Conservation (phyloP, 2,797 vertebrate genomes). For the Columba guinea region DNA sequence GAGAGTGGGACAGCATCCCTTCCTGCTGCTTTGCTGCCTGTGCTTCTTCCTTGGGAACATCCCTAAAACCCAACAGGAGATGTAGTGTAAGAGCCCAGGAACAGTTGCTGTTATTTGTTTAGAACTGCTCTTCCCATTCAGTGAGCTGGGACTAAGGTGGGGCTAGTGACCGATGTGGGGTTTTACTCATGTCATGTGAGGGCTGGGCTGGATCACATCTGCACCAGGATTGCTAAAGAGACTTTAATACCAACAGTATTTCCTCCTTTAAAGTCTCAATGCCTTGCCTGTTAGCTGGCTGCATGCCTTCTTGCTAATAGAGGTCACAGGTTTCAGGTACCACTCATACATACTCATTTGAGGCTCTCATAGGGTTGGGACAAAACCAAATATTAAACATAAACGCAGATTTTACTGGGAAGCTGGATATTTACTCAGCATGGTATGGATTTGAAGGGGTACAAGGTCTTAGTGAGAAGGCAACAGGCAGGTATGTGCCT, state of each 20-base stretch:
- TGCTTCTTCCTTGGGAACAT: background rate
- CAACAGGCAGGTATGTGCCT: background rate
- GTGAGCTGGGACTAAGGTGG: background rate
- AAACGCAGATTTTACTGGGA: background rate
- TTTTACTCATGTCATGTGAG: background rate
- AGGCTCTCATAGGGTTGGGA: background rate
- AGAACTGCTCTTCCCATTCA: background rate
- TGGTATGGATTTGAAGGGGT: background rate
- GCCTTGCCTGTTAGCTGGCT: background rate
- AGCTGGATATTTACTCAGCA: background rate
- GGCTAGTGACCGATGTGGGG: background rate
- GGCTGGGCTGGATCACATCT: background rate
- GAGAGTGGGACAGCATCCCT: background rate
- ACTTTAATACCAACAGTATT: background rate
- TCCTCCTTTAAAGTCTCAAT: background rate
- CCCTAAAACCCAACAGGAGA: background rate
- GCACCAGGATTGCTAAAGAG: background rate
- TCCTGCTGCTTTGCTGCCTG: background rate
- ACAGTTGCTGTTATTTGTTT: background rate
- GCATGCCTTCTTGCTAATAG: background rate
- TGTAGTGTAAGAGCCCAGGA: background rate
- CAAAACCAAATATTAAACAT: background rate
- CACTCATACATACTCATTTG: accelerated
- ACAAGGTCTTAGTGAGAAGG: background rate
- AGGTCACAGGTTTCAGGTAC: accelerated